phyloP scores from a whole-genome alignment of 2,113 vertebrate genomes.

The Actenoides hombroni region DNA sequence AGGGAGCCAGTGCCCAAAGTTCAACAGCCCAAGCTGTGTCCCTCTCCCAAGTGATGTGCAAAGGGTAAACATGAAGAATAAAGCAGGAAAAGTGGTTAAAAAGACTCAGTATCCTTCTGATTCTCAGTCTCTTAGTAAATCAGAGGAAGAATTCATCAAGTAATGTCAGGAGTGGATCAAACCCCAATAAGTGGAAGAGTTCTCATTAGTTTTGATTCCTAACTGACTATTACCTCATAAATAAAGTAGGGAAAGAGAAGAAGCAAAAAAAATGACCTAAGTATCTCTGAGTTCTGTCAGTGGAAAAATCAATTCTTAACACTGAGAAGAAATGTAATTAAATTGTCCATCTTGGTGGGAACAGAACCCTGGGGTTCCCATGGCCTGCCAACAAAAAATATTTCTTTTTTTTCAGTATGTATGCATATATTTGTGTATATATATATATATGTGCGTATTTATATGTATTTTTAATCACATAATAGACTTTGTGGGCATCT shows the following conservation, averaged over 20 bases:
- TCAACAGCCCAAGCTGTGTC: not conserved
- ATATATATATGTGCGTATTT: not conserved
- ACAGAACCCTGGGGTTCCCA: not conserved
- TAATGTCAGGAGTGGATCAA: not conserved
- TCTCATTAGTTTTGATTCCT: not conserved
- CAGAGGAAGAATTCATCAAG: not conserved
- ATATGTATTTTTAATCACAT: not conserved
- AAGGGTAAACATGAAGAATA: not conserved
- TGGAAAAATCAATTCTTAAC: not conserved
- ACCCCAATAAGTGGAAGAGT: not conserved
- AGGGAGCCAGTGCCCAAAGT: not conserved
- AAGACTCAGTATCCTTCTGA: not conserved
- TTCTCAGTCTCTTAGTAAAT: fast-evolving
- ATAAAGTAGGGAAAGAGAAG: not conserved
- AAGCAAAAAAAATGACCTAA: not conserved
- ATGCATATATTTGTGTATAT: not conserved
- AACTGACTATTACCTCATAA: not conserved
- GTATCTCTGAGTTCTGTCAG: not conserved
- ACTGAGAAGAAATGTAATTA: slow-evolving; percentile 1
- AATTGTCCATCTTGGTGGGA: not conserved
- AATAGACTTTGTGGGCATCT: not conserved
- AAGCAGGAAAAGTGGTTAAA: not conserved
- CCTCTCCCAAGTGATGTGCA: not conserved
- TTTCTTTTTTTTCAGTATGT: not conserved
- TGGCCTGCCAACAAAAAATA: not conserved